phyloP scores from a whole-genome alignment of 37 sponge, comb jelly and placozoan genomes.

The Beroe ovata region DNA sequence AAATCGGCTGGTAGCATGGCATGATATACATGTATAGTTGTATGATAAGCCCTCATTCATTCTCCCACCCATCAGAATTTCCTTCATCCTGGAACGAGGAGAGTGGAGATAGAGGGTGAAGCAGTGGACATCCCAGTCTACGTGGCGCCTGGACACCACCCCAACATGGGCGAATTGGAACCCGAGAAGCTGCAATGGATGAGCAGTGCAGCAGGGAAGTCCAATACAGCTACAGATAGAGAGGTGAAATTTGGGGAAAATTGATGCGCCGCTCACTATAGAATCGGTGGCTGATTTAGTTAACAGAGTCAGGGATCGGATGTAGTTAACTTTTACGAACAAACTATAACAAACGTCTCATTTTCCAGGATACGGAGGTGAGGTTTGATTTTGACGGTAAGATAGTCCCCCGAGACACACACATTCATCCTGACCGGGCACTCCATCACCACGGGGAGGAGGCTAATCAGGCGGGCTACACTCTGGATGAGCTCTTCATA shows the following conservation, averaged over 20 bases:
- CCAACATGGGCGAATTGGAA: slow-evolving; percentile 29
- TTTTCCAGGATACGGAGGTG: background rate
- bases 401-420: slow-evolving; percentile 32
- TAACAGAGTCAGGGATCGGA: no score
- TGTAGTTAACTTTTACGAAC: no score
- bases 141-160: slow-evolving; percentile 7
- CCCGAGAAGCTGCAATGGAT: slow-evolving; percentile 58
- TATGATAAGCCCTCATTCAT: no score
- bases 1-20: no score
- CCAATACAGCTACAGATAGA: background rate
- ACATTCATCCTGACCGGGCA: slow-evolving; percentile 24
- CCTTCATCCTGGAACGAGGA: slow-evolving; percentile 6
- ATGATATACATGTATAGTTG: no score
- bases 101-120: slow-evolving; percentile 27
- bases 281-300: no score
- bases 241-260: background rate
- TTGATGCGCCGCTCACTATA: no score
- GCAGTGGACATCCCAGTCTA: slow-evolving; percentile 46
- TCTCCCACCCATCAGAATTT: background rate
- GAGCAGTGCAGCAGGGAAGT: background rate
- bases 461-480: slow-evolving; percentile 35
- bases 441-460: slow-evolving; percentile 66
- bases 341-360: no score
- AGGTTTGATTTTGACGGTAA: slow-evolving; percentile 63
- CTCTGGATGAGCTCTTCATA: slow-evolving; percentile 62